Base-by-base conservation (phyloP, 2,113 vertebrate species). In the Semnornis frantzii region DNA sequence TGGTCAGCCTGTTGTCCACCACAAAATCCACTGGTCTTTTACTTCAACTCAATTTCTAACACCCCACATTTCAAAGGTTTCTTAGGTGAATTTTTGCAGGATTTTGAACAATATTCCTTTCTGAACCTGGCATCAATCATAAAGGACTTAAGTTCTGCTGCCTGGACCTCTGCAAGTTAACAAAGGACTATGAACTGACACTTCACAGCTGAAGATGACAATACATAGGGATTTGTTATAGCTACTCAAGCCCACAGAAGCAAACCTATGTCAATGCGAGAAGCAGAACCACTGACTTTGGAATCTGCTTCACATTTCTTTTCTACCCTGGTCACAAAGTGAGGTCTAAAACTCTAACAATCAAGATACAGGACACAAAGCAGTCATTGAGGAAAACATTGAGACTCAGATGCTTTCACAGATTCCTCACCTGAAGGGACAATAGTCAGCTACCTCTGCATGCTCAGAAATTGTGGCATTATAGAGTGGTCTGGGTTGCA, bases 71-170 rank as follows among this genome's bases (percentile, higher is more conserved):
- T 76, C 42, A 3, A 74, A 80, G n/a, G 75, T 63, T 84, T 86
- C 50, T 34, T 62, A 64, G 16, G 57, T 85, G 50, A 69, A 24
- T 78, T 82, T 72, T 66, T 48, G 15, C 68, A 92, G 15, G n/a
- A 59, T 93, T 21, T 39, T 89, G 33, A 90, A 59, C 50, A 83
- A 77, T 83, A 69, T 77, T 87, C 57, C 37, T 59, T 85, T 87
- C 57, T 87, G 73, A 79, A 77, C 73, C 73, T 55, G 60, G 60
- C 37, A 58, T 60, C 86, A 84, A 48, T 81, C 73, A 79, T 8
- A 87, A 82, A 92, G 75, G 79, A 84, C 52, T 90, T 37, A 69
- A 91, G 63, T 81, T 92, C 75, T 88, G 62, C 87, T 92, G 82
- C 82, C 79, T 42, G 12, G 4, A 7, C 73, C 50, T 86, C 66